Conservation (phyloP, 2,797 vertebrate genomes). For the Aeoliscus strigatus region DNA sequence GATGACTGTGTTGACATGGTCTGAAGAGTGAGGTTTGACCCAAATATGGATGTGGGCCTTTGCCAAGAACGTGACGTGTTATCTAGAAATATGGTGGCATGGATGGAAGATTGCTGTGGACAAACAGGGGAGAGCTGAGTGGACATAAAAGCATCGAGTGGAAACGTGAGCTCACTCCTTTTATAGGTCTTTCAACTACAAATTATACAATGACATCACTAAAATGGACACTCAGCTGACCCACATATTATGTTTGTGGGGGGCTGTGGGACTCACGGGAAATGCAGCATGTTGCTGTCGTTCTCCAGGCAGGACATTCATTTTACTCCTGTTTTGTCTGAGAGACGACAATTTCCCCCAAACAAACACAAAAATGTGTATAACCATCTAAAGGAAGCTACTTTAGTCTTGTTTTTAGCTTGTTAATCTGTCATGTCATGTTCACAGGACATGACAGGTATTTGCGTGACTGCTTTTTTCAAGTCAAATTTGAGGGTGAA, state of each 20-base stretch:
- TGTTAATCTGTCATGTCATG: no score
- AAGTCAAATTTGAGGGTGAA: no score
- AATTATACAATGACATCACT: conserved; percentile 16
- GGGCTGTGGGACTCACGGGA: conserved; percentile 6
- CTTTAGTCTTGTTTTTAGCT: background rate
- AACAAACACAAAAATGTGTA: background rate
- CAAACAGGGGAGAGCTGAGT: conserved; percentile 19
- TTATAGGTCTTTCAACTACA: conserved; percentile 27
- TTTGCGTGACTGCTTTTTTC: no score
- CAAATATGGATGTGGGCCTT: conserved; percentile 51
- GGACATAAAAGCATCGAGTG: conserved; percentile 9
- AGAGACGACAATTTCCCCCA: background rate
- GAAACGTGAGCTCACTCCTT: conserved; percentile 1
- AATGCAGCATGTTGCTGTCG: conserved; percentile 9
- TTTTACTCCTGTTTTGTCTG: background rate
- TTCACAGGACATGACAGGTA: no score
- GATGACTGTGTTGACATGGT: conserved; percentile 40
- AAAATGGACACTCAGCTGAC: conserved; percentile 43
- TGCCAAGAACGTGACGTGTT: conserved; percentile 42
- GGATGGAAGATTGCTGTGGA: conserved; percentile 24
- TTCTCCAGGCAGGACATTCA: conserved; percentile 9
- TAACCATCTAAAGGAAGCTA: background rate
- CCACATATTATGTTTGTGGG: conserved; percentile 23
- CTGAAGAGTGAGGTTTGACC: conserved; percentile 54
- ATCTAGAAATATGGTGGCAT: conserved; percentile 41